These are phyloP conservation scores for Oreotrochilus melanogaster DNA, from an alignment of 2,113 vertebrate species.

Conservation along the genomic window DNA sequence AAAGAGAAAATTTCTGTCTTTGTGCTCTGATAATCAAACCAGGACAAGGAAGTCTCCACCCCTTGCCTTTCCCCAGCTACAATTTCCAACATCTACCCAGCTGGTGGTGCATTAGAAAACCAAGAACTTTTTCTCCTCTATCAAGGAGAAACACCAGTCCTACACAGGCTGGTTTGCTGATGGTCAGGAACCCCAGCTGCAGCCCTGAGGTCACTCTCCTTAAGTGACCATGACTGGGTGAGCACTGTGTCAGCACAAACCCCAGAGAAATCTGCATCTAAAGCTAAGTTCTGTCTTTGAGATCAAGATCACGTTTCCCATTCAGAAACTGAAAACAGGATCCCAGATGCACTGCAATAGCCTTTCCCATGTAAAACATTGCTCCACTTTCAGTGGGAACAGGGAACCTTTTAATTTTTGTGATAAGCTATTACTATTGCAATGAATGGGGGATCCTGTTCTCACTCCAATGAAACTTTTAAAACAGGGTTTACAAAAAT, in stretches of 20 bases:
- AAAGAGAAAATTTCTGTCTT: background rate
- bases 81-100: background rate
- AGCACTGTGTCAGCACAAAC: background rate
- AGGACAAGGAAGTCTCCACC: fast-evolving
- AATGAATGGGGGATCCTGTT: background rate
- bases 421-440: background rate
- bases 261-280: background rate
- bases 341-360: background rate
- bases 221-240: fast-evolving
- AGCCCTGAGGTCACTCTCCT: background rate
- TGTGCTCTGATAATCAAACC: background rate
- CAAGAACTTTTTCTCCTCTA: background rate
- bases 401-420: background rate
- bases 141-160: background rate
- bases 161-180: background rate
- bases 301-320: background rate
- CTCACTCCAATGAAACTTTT: background rate
- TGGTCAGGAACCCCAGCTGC: background rate
- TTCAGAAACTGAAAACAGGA: background rate
- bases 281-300: background rate
- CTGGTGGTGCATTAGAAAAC: background rate
- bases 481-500: background rate
- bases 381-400: background rate
- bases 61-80: background rate
- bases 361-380: background rate